Conservation (phyloP, 1,140 invertebrate species). For the Saxidomus purpurata region DNA sequence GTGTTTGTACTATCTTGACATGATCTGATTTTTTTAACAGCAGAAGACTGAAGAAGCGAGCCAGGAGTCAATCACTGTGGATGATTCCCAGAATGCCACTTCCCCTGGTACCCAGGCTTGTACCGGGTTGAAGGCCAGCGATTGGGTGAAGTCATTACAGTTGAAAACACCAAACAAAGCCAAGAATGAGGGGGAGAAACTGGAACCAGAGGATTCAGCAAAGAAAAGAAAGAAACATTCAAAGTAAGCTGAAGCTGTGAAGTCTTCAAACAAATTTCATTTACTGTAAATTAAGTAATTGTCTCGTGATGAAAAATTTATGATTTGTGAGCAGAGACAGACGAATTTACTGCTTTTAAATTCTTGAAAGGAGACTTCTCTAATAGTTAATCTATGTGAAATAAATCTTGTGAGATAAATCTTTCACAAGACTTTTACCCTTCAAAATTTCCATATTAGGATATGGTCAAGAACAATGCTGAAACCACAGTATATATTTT, state of each 20-base stretch:
- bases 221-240: conserved; percentile 64
- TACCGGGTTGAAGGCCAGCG: conserved; percentile 48
- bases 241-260: conserved; percentile 55
- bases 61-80: neutral
- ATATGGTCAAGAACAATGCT: too few relatives aligned
- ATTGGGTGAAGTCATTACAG: conserved; percentile 60
- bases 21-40: neutral
- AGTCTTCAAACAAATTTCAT: neutral
- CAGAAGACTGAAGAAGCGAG: conserved; percentile 12
- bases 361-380: too few relatives aligned
- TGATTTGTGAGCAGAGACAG: too few relatives aligned
- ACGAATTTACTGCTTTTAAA: too few relatives aligned
- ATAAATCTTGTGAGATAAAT: too few relatives aligned
- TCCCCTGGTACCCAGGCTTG: neutral
- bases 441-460: too few relatives aligned
- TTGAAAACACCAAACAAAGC: conserved; percentile 59
- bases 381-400: too few relatives aligned
- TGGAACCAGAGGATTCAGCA: conserved; percentile 19
- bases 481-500: too few relatives aligned
- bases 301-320: too few relatives aligned
- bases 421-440: too few relatives aligned
- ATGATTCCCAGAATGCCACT: conserved; percentile 1
- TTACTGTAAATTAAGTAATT: too few relatives aligned
- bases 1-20: neutral
- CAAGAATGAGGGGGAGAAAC: neutral